These are phyloP conservation scores for Epiblema foenella DNA, from an alignment of 2,888 invertebrate species.

Conservation along the genomic window DNA sequence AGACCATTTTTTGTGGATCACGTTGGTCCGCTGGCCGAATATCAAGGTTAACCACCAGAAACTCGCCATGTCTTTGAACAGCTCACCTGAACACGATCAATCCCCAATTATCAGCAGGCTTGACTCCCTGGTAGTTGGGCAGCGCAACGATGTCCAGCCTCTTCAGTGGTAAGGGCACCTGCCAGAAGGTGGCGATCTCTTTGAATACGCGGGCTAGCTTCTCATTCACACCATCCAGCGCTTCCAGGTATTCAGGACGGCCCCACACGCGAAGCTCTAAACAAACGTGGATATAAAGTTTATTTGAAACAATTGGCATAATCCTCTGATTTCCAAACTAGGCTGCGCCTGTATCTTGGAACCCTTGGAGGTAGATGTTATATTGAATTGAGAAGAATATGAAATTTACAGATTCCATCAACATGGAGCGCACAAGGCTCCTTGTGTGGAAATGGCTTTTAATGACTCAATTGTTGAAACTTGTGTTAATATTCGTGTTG, in stretches of 20 bases:
- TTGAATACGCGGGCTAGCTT: constrained; percentile 85
- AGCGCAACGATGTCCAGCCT: constrained; percentile 90
- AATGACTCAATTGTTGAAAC: too few species aligned
- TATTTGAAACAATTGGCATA: too few species aligned
- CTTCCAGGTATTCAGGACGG: constrained; percentile 85
- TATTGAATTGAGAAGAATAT: neutral
- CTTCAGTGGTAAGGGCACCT: constrained; percentile 86
- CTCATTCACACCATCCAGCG: constrained; percentile 83
- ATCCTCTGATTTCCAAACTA: too few species aligned
- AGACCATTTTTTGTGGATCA: too few species aligned
- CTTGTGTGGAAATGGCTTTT: too few species aligned
- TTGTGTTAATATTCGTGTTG: too few species aligned
- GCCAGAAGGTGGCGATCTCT: constrained; percentile 87
- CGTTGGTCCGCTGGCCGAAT: too few species aligned
- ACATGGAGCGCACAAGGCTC: neutral
- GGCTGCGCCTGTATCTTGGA: too few species aligned
- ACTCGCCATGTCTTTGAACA: neutral
- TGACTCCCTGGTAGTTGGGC: constrained; percentile 88
- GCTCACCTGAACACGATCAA: constrained; percentile 90
- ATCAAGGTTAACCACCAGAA: too few species aligned
- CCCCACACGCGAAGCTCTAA: constrained; percentile 86
- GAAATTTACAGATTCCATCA: neutral
- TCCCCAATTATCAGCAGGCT: constrained; percentile 92
- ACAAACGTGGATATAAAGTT: constrained; percentile 6
- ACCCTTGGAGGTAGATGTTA: neutral